Percentiles rank a stretch among this genome's conserved stretches.
Evolutionary conservation across 2,113 vertebrate genomes (phyloP).

Genomic region (Tenebrosternarchus preto): DNA sequence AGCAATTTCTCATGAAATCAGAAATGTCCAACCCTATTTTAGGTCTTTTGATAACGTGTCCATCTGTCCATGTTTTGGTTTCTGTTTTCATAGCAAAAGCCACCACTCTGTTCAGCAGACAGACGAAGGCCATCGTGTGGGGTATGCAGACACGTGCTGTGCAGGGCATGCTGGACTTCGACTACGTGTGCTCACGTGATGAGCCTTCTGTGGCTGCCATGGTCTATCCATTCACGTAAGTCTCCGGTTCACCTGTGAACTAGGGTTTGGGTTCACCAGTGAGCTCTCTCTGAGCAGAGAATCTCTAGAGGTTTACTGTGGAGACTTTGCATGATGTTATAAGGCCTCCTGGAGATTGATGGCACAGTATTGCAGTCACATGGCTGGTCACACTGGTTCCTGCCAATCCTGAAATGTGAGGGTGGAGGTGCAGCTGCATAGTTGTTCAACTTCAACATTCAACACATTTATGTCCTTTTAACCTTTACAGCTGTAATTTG

Average conservation of each 20-base stretch:
- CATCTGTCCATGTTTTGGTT: constrained; percentile 12
- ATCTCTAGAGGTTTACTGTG: too few species aligned
- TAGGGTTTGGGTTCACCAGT: too few species aligned
- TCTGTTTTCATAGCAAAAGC: constrained; percentile 76
- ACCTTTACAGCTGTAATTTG: background rate
- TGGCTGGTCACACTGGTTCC: too few species aligned
- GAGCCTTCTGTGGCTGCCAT: constrained; percentile 93
- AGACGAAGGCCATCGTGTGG: constrained; percentile 95
- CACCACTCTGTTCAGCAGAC: constrained; percentile 85
- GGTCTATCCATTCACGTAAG: constrained; percentile 98
- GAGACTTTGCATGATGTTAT: too few species aligned
- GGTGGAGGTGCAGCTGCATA: background rate
- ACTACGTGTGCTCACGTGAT: constrained; percentile 90
- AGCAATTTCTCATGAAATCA: background rate
- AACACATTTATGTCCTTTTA: too few species aligned
- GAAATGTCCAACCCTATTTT: background rate
- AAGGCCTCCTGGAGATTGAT: too few species aligned
- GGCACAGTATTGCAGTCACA: too few species aligned
- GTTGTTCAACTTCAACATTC: background rate
- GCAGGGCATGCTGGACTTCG: constrained; percentile 98
- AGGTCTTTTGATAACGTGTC: background rate
- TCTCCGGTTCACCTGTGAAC: background rate
- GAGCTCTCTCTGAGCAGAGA: too few species aligned
- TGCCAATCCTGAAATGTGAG: too few species aligned
- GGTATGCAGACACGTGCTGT: constrained; percentile 98